Base-by-base conservation (phyloP, 2,888 invertebrate species). In the Aelia acuminata region DNA sequence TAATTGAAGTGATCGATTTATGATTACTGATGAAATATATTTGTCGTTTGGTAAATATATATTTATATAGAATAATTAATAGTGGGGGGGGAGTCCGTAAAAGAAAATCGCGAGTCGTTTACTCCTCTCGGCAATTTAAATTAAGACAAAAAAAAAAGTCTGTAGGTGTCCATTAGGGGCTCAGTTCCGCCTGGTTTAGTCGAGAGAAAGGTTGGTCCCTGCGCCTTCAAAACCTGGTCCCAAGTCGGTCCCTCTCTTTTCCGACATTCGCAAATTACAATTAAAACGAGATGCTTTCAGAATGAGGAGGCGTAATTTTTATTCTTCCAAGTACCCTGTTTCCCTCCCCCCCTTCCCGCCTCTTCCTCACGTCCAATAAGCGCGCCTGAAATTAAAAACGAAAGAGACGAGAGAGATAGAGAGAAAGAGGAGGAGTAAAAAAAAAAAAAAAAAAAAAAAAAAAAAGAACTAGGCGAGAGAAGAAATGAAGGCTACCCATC, bases 361-460 rank as follows among this genome's bases (percentile, higher is more conserved):
- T 80, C n/a, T 80, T 80, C 80, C 80, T 80, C 80, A 80, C 80
- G 80, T 80, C 80, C 80, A 80, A 80, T 80, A 80, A 80, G 80
- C 80, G 80, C 39, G 80, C 39, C 39, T 80, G 80, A 80, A 80
- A 80, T 80, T 80, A 80, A 80, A 80, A 80, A 80, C 39, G 80
- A 80, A 80, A 80, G 80, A 80, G 80, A 18, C n/a, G 80, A 43
- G 43, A 43, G 31, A n/a, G n/a, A n/a, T n/a, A n/a, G n/a, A n/a
- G n/a, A n/a, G n/a, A n/a, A n/a, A n/a, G n/a, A 22, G 39, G 13
- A 35, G 35, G 35, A 18, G 15, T 3, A 70, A 15, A 26, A 31
- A 63, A 63, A 31, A 63, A 31, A 39, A n/a, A 75, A 13, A 70
- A 35, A 70, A 22, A 75, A 7, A 70, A 39, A 75, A 22, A 22